Conservation (phyloP, 2,113 vertebrate genomes). For the Mobula birostris region DNA sequence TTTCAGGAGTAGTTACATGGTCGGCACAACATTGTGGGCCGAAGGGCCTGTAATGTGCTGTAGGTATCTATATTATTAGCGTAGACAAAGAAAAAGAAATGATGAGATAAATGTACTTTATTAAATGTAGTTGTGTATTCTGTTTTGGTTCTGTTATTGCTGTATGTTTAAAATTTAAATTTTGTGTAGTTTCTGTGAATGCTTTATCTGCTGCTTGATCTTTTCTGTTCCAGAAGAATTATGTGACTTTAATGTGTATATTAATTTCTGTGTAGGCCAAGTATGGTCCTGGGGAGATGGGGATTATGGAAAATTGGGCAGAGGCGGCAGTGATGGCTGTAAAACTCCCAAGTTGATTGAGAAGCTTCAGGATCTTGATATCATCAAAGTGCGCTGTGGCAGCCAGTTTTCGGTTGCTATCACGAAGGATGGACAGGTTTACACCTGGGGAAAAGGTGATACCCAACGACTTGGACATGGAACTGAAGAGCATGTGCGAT, state of each 20-base stretch:
- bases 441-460: conserved; percentile 97
- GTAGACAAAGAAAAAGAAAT: not conserved
- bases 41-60: too few relatives aligned
- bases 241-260: not conserved
- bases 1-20: too few relatives aligned
- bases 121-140: not conserved
- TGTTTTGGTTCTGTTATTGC: not conserved
- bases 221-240: not conserved
- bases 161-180: not conserved
- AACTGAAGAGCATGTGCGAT: conserved; percentile 89
- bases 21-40: too few relatives aligned
- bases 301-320: conserved; percentile 90
- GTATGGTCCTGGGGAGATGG: conserved; percentile 99
- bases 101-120: not conserved
- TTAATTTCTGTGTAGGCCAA: conserved; percentile 65
- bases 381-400: conserved; percentile 86
- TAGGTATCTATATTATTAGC: too few relatives aligned
- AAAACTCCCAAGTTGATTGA: conserved; percentile 93
- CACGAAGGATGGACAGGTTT: conserved; percentile 91
- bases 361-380: conserved; percentile 88
- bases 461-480: conserved; percentile 94
- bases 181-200: not conserved
- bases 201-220: not conserved
- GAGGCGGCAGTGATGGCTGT: conserved; percentile 93
- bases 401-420: conserved; percentile 93